Conservation (phyloP, 1,140 invertebrate genomes). For the Ceratina australensis region DNA sequence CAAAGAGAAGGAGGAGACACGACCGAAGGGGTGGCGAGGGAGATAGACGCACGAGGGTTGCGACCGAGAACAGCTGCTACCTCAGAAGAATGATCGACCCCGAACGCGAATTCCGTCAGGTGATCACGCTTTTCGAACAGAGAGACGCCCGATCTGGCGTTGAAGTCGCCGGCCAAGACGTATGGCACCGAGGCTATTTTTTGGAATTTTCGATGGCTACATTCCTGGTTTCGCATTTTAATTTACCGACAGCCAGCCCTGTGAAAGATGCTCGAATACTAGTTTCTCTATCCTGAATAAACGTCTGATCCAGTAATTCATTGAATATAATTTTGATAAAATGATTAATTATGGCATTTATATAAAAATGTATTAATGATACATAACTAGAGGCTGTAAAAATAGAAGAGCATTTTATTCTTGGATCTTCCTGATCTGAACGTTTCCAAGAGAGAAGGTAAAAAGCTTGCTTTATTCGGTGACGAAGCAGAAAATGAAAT, state of each 20-base stretch:
- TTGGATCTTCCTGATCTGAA: not conserved
- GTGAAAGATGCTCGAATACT: not conserved
- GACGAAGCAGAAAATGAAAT: slow-evolving; percentile 9
- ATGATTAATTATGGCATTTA: no score
- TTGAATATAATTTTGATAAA: no score
- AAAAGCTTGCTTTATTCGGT: not conserved
- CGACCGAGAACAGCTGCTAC: slow-evolving; percentile 35
- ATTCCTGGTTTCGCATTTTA: not conserved
- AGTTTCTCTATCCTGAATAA: no score
- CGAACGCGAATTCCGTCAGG: slow-evolving; percentile 34
- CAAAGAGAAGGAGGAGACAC: not conserved
- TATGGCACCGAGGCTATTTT: not conserved
- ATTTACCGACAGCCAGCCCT: not conserved
- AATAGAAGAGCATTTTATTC: no score
- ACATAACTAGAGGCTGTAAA: no score
- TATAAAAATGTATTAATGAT: no score
- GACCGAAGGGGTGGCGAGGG: not conserved
- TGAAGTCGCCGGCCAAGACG: slow-evolving; percentile 10
- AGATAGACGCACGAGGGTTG: slow-evolving; percentile 4
- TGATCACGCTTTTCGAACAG: not conserved
- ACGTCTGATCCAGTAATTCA: no score
- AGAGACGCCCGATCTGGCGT: not conserved
- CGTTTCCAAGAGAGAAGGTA: not conserved
- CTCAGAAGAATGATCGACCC: slow-evolving; percentile 38
- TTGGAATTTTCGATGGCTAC: not conserved